Evolutionary conservation across 2,113 vertebrate genomes (phyloP), one percentile per base, ranked within the genome.

Genomic region (Sander lucioperca): DNA sequence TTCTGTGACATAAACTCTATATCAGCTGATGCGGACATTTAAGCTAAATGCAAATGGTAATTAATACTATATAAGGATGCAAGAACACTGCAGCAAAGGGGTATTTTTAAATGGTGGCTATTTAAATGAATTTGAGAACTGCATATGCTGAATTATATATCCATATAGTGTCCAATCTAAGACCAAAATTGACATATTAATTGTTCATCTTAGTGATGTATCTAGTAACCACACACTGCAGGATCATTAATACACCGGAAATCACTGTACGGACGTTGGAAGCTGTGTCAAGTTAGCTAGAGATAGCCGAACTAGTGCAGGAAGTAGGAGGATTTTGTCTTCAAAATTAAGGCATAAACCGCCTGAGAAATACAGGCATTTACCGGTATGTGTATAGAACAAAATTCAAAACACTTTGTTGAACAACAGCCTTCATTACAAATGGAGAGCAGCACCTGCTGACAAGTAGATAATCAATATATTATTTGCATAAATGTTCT

Each of bases 191-290:
- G 21, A 4, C 27, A 59, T 6, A 54, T 25, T 53, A 15, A 53
- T 13, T 61, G 72, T 30, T 51, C 0, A 62, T 9, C 5, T 0
- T 15, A 30, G 7, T 39, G 45, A 64, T 54, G 50, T 16, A 9
- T 27, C 16, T 30, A 33, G 5, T 33, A 33, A 14, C 1, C 36
- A 10, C 18, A 62, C 47, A 68, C 18, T 8, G 39, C 39, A 43
- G 67, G 54, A 75, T 53, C 63, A 83, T 79, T n/a, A 74, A 90
- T 70, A 75, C 63, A 88, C 92, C 89, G 91, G 94, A 94, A 95
- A 91, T 62, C 70, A 30, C 30, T 58, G 33, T 36, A 23, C 68
- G 58, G 58, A 75, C 13, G 27, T 18, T 48, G 45, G 73, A 48
- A 75, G 19, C 9, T 57, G 21, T 51, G 79, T 84, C 62, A 87